Percentiles rank a stretch among this genome's conserved stretches.
phyloP scores from a whole-genome alignment of 2,113 vertebrate species.

The Proterorhinus semilunaris region DNA sequence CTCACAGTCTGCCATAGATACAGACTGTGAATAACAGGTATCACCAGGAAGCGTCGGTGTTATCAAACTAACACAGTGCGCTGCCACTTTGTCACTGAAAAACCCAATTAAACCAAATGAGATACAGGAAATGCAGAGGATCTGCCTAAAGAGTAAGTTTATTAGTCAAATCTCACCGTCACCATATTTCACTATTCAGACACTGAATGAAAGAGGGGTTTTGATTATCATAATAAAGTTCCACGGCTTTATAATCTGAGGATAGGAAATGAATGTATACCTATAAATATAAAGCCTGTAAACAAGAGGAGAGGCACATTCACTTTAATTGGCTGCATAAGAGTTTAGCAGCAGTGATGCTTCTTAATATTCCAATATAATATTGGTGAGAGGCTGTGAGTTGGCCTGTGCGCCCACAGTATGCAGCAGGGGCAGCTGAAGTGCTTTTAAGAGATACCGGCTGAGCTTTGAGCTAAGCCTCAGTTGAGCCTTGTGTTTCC shows the following conservation, averaged over 20 bases:
- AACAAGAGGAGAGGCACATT: slow-evolving; percentile 1
- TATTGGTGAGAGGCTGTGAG: background rate
- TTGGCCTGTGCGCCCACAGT: slow-evolving; percentile 4
- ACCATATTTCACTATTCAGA: background rate
- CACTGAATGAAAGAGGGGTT: background rate
- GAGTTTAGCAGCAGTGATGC: slow-evolving; percentile 5
- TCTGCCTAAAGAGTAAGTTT: slow-evolving; percentile 7
- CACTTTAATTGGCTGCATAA: slow-evolving; percentile 8
- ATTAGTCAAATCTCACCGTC: slow-evolving; percentile 14
- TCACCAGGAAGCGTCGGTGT: slow-evolving; percentile 45
- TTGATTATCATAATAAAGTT: slow-evolving; percentile 5
- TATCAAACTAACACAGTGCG: slow-evolving; percentile 28
- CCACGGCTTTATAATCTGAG: background rate
- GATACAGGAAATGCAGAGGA: background rate
- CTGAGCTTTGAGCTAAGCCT: slow-evolving; percentile 49
- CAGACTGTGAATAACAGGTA: slow-evolving; percentile 33
- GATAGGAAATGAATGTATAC: background rate
- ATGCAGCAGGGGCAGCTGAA: slow-evolving; percentile 23
- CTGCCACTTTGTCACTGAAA: slow-evolving; percentile 27
- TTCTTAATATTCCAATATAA: background rate
- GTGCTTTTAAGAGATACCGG: slow-evolving; percentile 54
- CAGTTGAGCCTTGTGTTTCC: slow-evolving; percentile 53
- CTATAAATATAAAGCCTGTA: background rate
- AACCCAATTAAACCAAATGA: slow-evolving; percentile 8
- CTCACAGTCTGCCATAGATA: slow-evolving; percentile 39